Base-by-base conservation (phyloP, 1,140 invertebrate species). In the Drosophila kohkoa region DNA sequence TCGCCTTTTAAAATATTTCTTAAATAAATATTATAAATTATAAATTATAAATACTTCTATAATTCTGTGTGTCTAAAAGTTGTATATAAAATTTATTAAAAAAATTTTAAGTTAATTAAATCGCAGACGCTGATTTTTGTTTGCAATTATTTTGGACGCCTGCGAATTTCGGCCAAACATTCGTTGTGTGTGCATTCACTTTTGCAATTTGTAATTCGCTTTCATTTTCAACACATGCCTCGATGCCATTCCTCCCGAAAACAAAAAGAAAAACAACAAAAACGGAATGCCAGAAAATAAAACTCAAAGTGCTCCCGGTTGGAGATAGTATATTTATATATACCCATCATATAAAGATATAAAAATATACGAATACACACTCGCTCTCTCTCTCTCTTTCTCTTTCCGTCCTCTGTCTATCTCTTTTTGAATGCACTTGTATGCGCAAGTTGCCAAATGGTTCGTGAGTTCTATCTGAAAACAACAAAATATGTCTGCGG, bases 391-490 rank as follows among this genome's bases (percentile, higher is more conserved):
- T 4, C 20, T 16, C 35, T 57, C 30, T 16, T 13, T 32, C 46
- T 51, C 20, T 20, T n/a, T n/a, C n/a, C n/a, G n/a, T n/a, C n/a
- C 20, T n/a, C 49, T 28, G 5, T 3, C 20, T 54, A 3, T 30
- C 25, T 28, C 5, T n/a, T 5, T 43, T 13, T 32, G 16, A 71
- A 68, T 74, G 81, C 81, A 85, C 77, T 85, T 85, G 81, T 75
- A 35, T 71, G 74, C 30, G 46, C 43, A 48, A 52, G 57, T 65
- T 65, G 46, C 49, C 49, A 35, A 74, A 59, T 51, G 62, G 66
- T 72, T 57, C 16, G 78, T 76, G 43, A 58, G 78, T 77, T 81
- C 66, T 73, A 69, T 77, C 25, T 46, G 51, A 54, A 54, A 15
- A 8, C 5, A 35, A 54, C 6, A 54, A 49, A 83, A 74, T 85